Base-by-base conservation (phyloP, 2,888 invertebrate genomes). In the Hyposoter dolosus region DNA sequence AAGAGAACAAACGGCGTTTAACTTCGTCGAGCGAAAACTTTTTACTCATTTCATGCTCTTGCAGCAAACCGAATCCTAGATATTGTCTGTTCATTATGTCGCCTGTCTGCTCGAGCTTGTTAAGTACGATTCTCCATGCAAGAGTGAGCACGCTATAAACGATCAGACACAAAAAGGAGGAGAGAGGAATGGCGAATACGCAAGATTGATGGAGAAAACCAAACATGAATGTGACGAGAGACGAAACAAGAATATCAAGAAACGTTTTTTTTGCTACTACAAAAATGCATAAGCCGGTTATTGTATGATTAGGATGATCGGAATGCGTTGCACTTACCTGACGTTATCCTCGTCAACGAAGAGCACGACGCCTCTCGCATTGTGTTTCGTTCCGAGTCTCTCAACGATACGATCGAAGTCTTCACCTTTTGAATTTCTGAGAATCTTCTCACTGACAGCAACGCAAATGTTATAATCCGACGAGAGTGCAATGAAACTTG, bases 311-410 rank as follows among this genome's bases (percentile, higher is more conserved):
- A 28, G 19, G 23, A 56, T 0, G 17, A 23, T 56, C 7, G 7
- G 17, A 60, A 12, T 9, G 47, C 12, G 35, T 19, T 15, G 10
- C 10, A 47, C 88, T 91, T 90, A 95, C 95, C 95, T 95, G 79
- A 95, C 95, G 93, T 96, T 96, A 92, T 97, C 97, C 93, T 97
- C 96, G 91, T 97, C 96, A 35, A 96, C 96, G 92, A 97, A 97
- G 93, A 97, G 95, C 32, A 97, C 95, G 45, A 97, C 96, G 10
- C 95, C 96, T 72, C 96, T 94, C 53, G 96, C 96, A 89, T 95
- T 95, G 74, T 95, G 94, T 88, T 96, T 95, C n/a, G 94, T 92
- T 56, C 94, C 92, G 9, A 97, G 94, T 69, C 95, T 94, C 63
- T 95, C 95, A 76, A 97, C 95, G 78, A 96, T 95, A 60, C 95